Percentiles rank a stretch among this genome's conserved stretches.
Conservation (phyloP, 2,888 invertebrate genomes). For the Bombyx huttoni region DNA sequence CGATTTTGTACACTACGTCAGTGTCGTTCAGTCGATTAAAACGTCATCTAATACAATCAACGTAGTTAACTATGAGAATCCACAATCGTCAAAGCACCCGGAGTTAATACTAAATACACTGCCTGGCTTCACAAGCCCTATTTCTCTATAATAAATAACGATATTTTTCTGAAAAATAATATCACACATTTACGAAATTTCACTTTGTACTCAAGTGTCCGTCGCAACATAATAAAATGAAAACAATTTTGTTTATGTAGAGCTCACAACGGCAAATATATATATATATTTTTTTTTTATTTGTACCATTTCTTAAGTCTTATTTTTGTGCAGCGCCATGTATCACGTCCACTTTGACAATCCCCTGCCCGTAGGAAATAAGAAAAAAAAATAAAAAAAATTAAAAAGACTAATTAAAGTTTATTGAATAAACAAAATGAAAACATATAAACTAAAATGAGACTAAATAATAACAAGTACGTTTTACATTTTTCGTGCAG, state of each 20-base stretch:
- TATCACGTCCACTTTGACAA: conserved; percentile 62
- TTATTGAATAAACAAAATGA: conserved; percentile 42
- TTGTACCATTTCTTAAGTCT: conserved; percentile 40
- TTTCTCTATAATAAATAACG: conserved; percentile 42
- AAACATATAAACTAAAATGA: conserved; percentile 28
- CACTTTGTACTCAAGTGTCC: conserved; percentile 53
- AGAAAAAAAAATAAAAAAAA: conserved; percentile 34
- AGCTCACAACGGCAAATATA: conserved; percentile 46
- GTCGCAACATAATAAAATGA: conserved; percentile 31
- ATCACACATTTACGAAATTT: conserved; percentile 66
- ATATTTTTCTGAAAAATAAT: conserved; percentile 55
- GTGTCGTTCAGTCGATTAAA: conserved; percentile 28
- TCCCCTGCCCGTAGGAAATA: conserved; percentile 48
- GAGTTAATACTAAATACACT: conserved; percentile 67
- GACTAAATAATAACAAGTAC: conserved; percentile 23
- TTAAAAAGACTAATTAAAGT: conserved; percentile 31
- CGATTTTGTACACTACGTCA: neutral
- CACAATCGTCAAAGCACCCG: conserved; percentile 73
- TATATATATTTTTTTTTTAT: conserved; percentile 29
- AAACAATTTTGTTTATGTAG: conserved; percentile 29
- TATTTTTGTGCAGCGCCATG: conserved; percentile 61
- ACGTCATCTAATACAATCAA: conserved; percentile 59
- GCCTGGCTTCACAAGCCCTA: conserved; percentile 64
- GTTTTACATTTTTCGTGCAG: conserved; percentile 28
- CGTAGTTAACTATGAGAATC: conserved; percentile 62